Base-by-base conservation (phyloP, 2,888 invertebrate species). In the Tipula lateralis region DNA sequence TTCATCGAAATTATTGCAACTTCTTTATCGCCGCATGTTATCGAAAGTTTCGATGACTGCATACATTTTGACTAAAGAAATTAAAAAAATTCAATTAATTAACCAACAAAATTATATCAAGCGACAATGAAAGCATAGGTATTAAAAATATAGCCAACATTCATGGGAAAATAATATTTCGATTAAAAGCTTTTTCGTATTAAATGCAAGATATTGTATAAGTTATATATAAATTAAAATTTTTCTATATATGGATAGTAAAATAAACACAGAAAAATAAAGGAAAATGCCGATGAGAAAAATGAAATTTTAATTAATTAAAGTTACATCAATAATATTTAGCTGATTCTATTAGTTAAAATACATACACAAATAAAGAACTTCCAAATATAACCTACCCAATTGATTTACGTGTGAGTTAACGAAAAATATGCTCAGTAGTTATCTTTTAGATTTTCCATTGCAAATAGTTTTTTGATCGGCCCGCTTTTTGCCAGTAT, bases 381-480 rank as follows among this genome's bases (percentile, higher is more conserved):
- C 12, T 9, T 9, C 50, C 12, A n/a, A 50, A 50, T 50, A 3
- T 50, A 50, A 50, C 50, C 5, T n/a, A 16, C 50, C 16, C 12
- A n/a, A n/a, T 50, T 16, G 50, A 50, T 2, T 50, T 50, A 13
- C 12, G 16, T 50, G 50, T 50, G 50, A 50, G 12, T 5, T 50
- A 50, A 50, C 13, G 50, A 16, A 50, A 50, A 50, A 39, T 39
- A 39, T 39, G 39, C 12, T 6, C 50, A 16, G 19, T 16, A 83
- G 19, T 36, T 83, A 7, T 83, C 13, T 13, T 83, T 34, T 19
- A 32, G 19, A 36, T 83, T 32, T 36, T 83, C 36, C 36, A 83
- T 83, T 29, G 83, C 83, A 83, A 83, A 83, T 34, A 83, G 19
- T 13, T 36, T 83, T 34, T 83, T 83, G 83, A 50, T 12, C 32